phyloP scores from a whole-genome alignment of 2,797 vertebrate genomes.

The Dromococcyx pavoninus region DNA sequence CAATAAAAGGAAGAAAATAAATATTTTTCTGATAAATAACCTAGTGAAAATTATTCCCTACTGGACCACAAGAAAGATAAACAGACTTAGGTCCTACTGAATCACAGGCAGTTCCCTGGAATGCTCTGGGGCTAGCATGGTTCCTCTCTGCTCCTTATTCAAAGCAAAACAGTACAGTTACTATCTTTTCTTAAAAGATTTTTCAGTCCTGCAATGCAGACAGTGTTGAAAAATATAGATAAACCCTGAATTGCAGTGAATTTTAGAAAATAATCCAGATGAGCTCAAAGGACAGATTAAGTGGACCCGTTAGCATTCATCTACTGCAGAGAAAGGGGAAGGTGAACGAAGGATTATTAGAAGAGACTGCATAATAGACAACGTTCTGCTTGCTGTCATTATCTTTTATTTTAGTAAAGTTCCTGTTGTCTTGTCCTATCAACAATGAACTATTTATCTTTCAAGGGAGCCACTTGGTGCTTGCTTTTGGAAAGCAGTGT shows the following conservation, averaged over 20 bases:
- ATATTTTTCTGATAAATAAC: background rate
- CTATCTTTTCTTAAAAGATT: background rate
- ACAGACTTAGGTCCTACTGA: background rate
- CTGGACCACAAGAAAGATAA: background rate
- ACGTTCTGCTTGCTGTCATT: background rate
- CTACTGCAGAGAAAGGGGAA: background rate
- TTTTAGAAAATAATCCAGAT: slow-evolving; percentile 2
- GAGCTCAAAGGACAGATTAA: background rate
- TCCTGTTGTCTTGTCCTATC: background rate
- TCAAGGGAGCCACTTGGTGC: background rate
- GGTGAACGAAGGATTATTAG: background rate
- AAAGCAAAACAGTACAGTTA: background rate
- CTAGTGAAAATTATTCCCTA: background rate
- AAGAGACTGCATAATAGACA: background rate
- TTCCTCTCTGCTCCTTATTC: background rate
- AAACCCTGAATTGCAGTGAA: background rate
- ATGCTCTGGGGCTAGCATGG: background rate
- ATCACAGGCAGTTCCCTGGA: background rate
- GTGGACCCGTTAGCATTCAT: background rate
- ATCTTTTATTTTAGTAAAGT: background rate
- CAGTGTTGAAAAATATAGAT: background rate
- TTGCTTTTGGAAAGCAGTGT: background rate
- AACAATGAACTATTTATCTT: background rate
- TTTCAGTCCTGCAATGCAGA: background rate
- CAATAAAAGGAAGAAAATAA: background rate